phyloP scores from a whole-genome alignment of 2,113 vertebrate species.

The Heteronetta atricapilla region DNA sequence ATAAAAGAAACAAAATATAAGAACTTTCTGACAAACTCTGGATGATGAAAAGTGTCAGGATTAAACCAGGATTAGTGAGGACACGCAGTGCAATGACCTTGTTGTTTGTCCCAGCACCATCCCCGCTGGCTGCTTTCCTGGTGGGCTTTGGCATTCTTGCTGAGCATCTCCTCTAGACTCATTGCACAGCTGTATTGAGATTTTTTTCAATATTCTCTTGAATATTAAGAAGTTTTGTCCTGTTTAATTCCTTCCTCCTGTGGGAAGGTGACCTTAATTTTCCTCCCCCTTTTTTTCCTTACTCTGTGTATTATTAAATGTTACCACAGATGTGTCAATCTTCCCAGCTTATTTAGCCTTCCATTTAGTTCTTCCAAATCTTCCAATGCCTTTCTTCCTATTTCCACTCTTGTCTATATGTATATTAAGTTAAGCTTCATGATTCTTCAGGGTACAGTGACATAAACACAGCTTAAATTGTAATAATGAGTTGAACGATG shows the following conservation, averaged over 20 bases:
- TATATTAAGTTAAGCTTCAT: neutral
- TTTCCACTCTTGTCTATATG: neutral
- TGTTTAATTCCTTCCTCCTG: neutral
- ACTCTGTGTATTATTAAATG: neutral
- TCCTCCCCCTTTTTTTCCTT: neutral
- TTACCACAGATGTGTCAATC: neutral
- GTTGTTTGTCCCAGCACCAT: neutral
- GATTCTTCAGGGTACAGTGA: neutral
- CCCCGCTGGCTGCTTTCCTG: neutral
- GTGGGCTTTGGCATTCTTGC: neutral
- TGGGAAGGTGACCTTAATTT: neutral
- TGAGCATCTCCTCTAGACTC: neutral
- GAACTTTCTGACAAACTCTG: neutral
- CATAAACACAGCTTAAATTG: neutral
- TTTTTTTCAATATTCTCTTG: neutral
- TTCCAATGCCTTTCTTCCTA: neutral
- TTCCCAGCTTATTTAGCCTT: neutral
- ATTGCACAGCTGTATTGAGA: neutral
- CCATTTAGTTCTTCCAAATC: neutral
- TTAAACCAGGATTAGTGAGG: neutral
- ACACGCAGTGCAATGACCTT: too few relatives aligned
- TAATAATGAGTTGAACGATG: neutral
- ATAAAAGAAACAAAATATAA: neutral
- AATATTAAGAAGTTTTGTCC: neutral
- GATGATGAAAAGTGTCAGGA: too few relatives aligned